Base-by-base conservation (phyloP, 2,113 vertebrate genomes). In the Aspidoscelis tigris region DNA sequence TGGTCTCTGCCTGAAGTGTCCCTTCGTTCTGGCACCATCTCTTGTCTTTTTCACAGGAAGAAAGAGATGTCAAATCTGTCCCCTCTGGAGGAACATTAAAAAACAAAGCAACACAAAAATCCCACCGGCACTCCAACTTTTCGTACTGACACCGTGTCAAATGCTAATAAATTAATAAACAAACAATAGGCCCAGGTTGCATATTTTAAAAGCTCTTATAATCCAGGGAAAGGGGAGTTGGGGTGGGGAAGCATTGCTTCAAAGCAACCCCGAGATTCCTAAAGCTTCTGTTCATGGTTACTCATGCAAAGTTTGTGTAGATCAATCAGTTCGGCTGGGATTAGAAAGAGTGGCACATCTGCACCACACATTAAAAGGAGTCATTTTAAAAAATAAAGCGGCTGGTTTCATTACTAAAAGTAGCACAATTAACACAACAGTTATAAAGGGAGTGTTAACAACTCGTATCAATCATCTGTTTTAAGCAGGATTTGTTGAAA, bases 311-410 rank as follows among this genome's bases (percentile, higher is more conserved):
- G 0, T 77, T 86, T 86, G 66, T 18, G 24, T 41, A 82, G 90
- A 90, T 83, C 53, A 85, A 41, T 74, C 76, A 82, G 66, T 92
- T 90, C 78, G 87, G 83, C 58, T 61, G 65, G 83, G 83, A 85
- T 85, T 85, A 88, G 88, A 65, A 39, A 78, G 8, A 53, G 68
- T 74, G 71, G 64, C 43, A 0, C 2, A 81, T 90, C 85, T 89
- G 43, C 68, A 41, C 72, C 33, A 5, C 64, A 33, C 43, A 7
- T 86, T 87, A 75, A 58, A 88, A 87, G 55, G 14, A 72, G 39
- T 22, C 83, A 85, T 58, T 58, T 58, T 58, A 14, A n/a, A 55
- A 80, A 71, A 84, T 79, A 79, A 79, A 78, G 74, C 1, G 33
- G 43, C 58, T 74, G 53, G 20, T 44, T 80, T n/a, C 55, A 85